Percentiles rank a stretch among this genome's conserved stretches.
Evolutionary conservation across 2,888 invertebrate genomes (phyloP).

Genomic region (Bembecia ichneumoniformis): DNA sequence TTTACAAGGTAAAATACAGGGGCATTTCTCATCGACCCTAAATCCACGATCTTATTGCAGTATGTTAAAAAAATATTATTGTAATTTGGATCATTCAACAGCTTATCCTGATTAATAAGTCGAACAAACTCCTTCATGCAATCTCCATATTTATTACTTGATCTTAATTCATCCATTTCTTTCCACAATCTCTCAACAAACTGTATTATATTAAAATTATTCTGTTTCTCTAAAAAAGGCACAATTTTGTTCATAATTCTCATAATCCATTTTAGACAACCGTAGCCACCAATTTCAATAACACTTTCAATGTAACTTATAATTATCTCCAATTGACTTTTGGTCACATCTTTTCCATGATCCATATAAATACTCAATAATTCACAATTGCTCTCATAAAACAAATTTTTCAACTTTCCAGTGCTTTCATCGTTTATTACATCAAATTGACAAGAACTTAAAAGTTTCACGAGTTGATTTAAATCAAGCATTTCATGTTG

Average conservation of each 20-base stretch:
- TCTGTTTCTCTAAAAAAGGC: conserved; percentile 18
- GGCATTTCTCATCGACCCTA: conserved; percentile 39
- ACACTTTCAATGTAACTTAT: conserved; percentile 38
- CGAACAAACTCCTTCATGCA: conserved; percentile 53
- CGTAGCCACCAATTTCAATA: conserved; percentile 60
- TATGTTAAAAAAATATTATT: conserved; percentile 41
- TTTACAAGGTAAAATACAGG: conserved; percentile 42
- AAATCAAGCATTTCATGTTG: conserved; percentile 33
- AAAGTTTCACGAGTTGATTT: conserved; percentile 22
- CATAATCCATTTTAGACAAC: conserved; percentile 52
- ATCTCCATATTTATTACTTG: conserved; percentile 48
- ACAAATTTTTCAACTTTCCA: conserved; percentile 42
- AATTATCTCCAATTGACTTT: conserved; percentile 19
- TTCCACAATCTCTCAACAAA: conserved; percentile 51
- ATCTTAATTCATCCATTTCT: conserved; percentile 60
- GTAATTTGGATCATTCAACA: conserved; percentile 30
- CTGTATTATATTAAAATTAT: conserved; percentile 28
- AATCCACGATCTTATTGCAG: conserved; percentile 47
- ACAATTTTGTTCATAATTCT: conserved; percentile 42
- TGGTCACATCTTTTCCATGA: conserved; percentile 10
- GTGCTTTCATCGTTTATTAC: conserved; percentile 24
- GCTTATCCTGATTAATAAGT: conserved; percentile 36
- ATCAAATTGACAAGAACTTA: conserved; percentile 20
- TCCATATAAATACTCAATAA: conserved; percentile 27
- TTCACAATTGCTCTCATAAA: conserved; percentile 48